These are phyloP conservation scores for Poecilia gillii DNA, from an alignment of 2,797 vertebrate species.

Conservation along the genomic window DNA sequence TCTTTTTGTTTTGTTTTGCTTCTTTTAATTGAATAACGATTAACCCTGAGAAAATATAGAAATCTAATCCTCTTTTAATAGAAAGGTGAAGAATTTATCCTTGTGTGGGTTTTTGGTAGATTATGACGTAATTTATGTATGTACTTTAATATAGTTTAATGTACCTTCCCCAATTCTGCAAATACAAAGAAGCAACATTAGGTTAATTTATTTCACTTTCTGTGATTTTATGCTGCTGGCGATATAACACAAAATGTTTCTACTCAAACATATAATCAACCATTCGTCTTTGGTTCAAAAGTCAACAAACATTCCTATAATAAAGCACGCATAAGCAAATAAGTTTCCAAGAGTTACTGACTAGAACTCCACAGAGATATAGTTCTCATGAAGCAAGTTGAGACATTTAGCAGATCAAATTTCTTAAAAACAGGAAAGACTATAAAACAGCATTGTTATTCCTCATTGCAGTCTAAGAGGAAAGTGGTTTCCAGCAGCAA, in stretches of 20 bases:
- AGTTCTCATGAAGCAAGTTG: slow-evolving; percentile 35
- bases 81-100: background rate
- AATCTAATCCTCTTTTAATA: background rate
- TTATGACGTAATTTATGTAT: background rate
- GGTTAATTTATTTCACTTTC: background rate
- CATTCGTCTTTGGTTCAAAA: background rate
- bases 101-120: background rate
- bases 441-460: slow-evolving; percentile 67
- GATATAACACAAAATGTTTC: background rate
- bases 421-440: slow-evolving; percentile 68
- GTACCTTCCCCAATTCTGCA: background rate
- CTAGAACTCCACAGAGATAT: slow-evolving; percentile 19
- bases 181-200: background rate
- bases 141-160: background rate
- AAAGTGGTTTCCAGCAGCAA: slow-evolving; percentile 51
- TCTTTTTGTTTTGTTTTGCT: background rate
- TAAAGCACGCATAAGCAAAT: slow-evolving; percentile 12
- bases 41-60: background rate
- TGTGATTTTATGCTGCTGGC: background rate
- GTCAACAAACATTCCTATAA: background rate
- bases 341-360: slow-evolving; percentile 27
- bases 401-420: slow-evolving; percentile 47
- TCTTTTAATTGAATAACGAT: background rate
- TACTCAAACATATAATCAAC: background rate
- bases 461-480: slow-evolving; percentile 51